A percentile compares a stretch with the other conserved stretches of the same genome.
Evolutionary conservation across 2,797 vertebrate genomes (phyloP).

Genomic region (Danio kyathit): DNA sequence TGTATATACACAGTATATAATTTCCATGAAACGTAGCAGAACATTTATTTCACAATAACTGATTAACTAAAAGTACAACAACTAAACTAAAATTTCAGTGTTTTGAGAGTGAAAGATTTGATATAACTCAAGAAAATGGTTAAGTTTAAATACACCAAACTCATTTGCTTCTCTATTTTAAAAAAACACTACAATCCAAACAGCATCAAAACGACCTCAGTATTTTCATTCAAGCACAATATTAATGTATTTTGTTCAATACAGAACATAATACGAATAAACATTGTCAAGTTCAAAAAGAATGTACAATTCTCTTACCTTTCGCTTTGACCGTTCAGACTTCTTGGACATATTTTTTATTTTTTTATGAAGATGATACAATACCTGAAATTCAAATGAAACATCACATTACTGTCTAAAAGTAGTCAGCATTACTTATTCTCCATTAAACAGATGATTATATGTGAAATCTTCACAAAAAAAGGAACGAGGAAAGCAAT

Average conservation of each 20-base stretch:
- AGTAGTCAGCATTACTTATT: not conserved
- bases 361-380: constrained; percentile 87
- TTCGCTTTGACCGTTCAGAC: constrained; percentile 85
- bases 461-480: not conserved
- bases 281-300: not conserved
- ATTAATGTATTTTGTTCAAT: not conserved
- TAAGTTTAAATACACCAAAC: not conserved
- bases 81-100: not conserved
- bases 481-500: not conserved
- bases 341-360: constrained; percentile 89
- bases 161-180: not conserved
- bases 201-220: not conserved
- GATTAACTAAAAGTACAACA: too few relatives aligned
- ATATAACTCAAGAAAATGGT: not conserved
- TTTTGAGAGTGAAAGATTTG: not conserved
- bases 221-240: not conserved
- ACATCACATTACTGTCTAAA: not conserved
- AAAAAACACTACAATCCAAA: not conserved
- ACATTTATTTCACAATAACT: too few relatives aligned
- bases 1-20: too few relatives aligned
- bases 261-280: not conserved
- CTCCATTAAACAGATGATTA: not conserved
- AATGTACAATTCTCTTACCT: constrained; percentile 73
- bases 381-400: constrained; percentile 72
- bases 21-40: not conserved